Conservation (phyloP, 2,797 vertebrate genomes). For the Enteromius unitaeniatus region DNA sequence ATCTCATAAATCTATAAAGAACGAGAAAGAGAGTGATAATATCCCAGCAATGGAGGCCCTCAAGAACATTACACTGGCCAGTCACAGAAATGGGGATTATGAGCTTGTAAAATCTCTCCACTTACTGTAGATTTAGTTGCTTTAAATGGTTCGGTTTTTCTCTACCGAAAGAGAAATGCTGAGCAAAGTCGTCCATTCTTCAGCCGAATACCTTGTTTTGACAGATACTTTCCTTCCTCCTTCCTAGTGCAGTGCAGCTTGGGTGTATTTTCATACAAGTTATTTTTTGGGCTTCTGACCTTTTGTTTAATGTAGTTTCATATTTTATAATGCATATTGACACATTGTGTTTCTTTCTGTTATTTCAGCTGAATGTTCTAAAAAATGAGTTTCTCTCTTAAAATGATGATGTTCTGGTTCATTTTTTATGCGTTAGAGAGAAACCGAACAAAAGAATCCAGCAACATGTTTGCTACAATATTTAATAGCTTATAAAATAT, state of each 20-base stretch:
- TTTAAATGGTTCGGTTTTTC: background rate
- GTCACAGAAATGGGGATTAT: constrained; percentile 24
- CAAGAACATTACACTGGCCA: constrained; percentile 30
- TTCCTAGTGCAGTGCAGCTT: background rate
- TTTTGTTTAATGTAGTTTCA: constrained; percentile 19
- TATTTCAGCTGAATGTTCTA: constrained; percentile 14
- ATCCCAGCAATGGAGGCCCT: constrained; percentile 5
- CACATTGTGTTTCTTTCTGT: background rate
- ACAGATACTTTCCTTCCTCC: constrained; percentile 47
- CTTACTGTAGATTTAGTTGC: background rate
- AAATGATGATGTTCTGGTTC: constrained; percentile 3
- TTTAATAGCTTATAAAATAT: background rate
- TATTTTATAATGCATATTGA: background rate
- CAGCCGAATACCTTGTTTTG: constrained; percentile 26
- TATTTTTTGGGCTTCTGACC: background rate
- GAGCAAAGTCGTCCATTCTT: constrained; percentile 16
- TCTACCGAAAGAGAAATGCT: constrained; percentile 20
- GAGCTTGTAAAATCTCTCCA: constrained; percentile 7
- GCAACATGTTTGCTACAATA: background rate
- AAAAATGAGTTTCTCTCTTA: background rate
- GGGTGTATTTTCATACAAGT: background rate
- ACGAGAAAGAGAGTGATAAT: constrained; percentile 8
- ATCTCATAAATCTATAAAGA: constrained; percentile 46
- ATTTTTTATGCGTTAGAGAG: background rate
- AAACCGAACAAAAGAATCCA: background rate